Conservation (phyloP, 1,140 invertebrate species). For the Drosophila melanogaster region DNA sequence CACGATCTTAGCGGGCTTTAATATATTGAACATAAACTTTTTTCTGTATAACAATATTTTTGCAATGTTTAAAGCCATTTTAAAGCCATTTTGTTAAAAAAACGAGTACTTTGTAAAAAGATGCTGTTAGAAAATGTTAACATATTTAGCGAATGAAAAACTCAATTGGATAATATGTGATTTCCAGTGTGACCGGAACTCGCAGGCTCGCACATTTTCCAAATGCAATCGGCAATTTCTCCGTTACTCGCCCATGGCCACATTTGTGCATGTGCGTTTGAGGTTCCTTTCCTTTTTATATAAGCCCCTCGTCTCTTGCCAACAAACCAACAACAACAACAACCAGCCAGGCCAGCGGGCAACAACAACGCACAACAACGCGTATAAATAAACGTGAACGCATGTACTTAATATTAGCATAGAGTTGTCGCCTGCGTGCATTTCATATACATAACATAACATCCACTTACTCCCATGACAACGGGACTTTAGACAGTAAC, state of each 20-base stretch:
- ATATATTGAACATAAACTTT: too few species aligned
- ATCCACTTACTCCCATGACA: constrained; percentile 63
- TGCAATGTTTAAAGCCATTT: too few species aligned
- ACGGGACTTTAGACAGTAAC: constrained; percentile 29
- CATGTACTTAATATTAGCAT: constrained; percentile 58
- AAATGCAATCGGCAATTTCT: neutral
- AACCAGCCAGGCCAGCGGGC: constrained; percentile 25
- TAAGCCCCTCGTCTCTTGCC: constrained; percentile 36
- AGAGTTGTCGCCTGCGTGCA: constrained; percentile 42
- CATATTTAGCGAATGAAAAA: too few species aligned
- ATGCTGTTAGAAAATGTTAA: too few species aligned
- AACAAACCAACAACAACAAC: constrained; percentile 30
- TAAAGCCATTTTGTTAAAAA: too few species aligned
- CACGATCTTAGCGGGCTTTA: too few species aligned
- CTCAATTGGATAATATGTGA: too few species aligned
- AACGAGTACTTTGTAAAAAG: too few species aligned
- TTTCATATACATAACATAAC: constrained; percentile 10
- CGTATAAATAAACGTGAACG: constrained; percentile 48
- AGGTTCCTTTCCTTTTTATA: constrained; percentile 36
- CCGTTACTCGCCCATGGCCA: neutral
- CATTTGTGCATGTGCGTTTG: constrained; percentile 8
- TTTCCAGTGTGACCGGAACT: constrained; percentile 1
- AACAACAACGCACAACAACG: constrained; percentile 22
- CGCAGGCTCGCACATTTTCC: neutral
- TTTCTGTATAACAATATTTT: too few species aligned